Evolutionary conservation across 2,113 vertebrate species (phyloP).

Genomic region (Neodon shergylaensis): DNA sequence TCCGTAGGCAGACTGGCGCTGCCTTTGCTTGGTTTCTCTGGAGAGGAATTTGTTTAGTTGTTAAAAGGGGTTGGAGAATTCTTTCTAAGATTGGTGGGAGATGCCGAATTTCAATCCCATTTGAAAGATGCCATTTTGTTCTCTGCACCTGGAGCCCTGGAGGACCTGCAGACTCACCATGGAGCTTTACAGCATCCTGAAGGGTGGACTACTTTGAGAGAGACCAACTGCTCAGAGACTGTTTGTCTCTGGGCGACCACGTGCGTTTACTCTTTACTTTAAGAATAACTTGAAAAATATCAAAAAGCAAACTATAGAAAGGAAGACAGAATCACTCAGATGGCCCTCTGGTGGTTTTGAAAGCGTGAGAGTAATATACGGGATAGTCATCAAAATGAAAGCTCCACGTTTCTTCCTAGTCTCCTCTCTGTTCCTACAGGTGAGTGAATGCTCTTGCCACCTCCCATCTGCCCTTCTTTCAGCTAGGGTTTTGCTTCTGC

Average conservation of each 20-base stretch:
- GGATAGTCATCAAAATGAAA: conserved; percentile 10
- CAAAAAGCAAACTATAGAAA: conserved; percentile 20
- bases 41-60: neutral
- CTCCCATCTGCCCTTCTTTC: neutral
- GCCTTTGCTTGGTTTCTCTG: neutral
- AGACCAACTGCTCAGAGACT: neutral
- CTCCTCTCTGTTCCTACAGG: neutral
- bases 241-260: neutral
- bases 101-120: neutral
- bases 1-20: neutral
- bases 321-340: neutral
- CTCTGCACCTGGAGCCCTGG: neutral
- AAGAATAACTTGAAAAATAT: neutral
- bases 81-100: neutral
- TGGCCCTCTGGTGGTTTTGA: conserved; percentile 6
- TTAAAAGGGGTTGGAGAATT: neutral
- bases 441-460: neutral
- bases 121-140: neutral
- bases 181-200: rapidly evolving
- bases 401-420: neutral
- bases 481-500: neutral
- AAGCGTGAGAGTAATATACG: neutral
- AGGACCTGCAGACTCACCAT: neutral
- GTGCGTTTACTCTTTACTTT: neutral
- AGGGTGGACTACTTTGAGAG: neutral